These are phyloP conservation scores for Serrognathus titanus DNA, from an alignment of 2,888 invertebrate species.

Conservation along the genomic window DNA sequence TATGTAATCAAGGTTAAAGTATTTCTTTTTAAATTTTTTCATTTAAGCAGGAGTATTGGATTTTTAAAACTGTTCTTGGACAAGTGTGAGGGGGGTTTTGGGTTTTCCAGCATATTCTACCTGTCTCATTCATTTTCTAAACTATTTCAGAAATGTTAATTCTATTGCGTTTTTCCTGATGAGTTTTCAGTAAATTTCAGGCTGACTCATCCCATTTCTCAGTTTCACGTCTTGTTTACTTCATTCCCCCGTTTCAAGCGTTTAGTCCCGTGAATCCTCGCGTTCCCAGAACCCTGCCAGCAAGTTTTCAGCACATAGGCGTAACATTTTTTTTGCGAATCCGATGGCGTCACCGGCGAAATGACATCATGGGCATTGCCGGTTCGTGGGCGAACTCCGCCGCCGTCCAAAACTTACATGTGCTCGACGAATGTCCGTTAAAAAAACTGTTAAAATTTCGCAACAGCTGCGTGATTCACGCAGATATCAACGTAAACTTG, in stretches of 20 bases:
- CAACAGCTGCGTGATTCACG: constrained; percentile 15
- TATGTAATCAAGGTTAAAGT: too few species aligned
- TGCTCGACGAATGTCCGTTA: neutral
- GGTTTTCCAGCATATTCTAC: neutral
- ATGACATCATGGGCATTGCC: constrained; percentile 24
- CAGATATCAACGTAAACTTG: neutral
- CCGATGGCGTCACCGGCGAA: constrained; percentile 6
- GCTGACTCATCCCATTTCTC: too few species aligned
- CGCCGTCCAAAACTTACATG: neutral
- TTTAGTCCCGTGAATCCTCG: too few species aligned
- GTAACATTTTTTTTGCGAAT: constrained; percentile 5
- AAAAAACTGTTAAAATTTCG: constrained; percentile 18
- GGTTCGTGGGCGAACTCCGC: constrained; percentile 10
- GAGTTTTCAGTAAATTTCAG: too few species aligned
- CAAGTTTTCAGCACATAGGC: neutral
- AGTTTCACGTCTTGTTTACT: too few species aligned
- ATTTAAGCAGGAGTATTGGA: too few species aligned
- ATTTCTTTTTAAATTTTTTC: too few species aligned
- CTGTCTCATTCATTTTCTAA: too few species aligned
- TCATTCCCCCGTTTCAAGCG: too few species aligned
- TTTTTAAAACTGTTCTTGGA: too few species aligned
- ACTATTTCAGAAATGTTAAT: too few species aligned
- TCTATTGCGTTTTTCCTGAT: too few species aligned
- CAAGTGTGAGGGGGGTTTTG: neutral
- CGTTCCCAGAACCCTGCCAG: neutral